Percentiles rank a stretch among this genome's conserved stretches.
Evolutionary conservation across 2,888 invertebrate genomes (phyloP).

Genomic region (Andrena bicolor): DNA sequence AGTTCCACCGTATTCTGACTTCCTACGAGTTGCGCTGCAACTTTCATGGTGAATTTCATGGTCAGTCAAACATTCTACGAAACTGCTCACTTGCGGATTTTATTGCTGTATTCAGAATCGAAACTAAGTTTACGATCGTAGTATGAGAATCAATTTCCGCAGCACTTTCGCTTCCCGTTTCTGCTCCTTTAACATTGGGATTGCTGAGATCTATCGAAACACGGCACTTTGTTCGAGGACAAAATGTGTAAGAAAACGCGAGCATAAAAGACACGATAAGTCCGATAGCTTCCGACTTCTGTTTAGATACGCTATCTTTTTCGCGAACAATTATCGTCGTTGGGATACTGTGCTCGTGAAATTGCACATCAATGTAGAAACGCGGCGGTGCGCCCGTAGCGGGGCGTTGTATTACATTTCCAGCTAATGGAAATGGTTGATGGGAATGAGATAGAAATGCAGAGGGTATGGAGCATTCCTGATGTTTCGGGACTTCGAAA

Average conservation of each 20-base stretch:
- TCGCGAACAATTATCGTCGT: constrained; percentile 56
- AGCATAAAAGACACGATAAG: constrained; percentile 27
- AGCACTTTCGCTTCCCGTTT: constrained; percentile 45
- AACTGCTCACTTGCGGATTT: constrained; percentile 61
- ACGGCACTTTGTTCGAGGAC: constrained; percentile 16
- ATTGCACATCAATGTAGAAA: constrained; percentile 25
- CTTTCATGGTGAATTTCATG: constrained; percentile 65
- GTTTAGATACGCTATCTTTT: constrained; percentile 40
- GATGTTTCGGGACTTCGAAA: constrained; percentile 75
- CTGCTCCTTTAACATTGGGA: constrained; percentile 15
- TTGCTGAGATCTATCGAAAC: constrained; percentile 20
- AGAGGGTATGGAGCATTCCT: constrained; percentile 67
- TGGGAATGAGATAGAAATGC: constrained; percentile 69
- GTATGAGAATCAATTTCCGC: constrained; percentile 62
- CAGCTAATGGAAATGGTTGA: constrained; percentile 73
- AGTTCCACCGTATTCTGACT: constrained; percentile 17
- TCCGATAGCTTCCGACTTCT: not conserved
- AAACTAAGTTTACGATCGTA: constrained; percentile 68
- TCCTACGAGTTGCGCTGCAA: constrained; percentile 53
- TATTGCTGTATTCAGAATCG: constrained; percentile 62
- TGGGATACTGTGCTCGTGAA: constrained; percentile 24
- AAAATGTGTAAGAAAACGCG: not conserved
- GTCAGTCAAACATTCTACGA: constrained; percentile 65
- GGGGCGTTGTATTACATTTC: constrained; percentile 72
- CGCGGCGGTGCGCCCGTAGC: constrained; percentile 35